Base-by-base conservation (phyloP, 2,113 vertebrate species). In the Forbesichthys papilliferus region DNA sequence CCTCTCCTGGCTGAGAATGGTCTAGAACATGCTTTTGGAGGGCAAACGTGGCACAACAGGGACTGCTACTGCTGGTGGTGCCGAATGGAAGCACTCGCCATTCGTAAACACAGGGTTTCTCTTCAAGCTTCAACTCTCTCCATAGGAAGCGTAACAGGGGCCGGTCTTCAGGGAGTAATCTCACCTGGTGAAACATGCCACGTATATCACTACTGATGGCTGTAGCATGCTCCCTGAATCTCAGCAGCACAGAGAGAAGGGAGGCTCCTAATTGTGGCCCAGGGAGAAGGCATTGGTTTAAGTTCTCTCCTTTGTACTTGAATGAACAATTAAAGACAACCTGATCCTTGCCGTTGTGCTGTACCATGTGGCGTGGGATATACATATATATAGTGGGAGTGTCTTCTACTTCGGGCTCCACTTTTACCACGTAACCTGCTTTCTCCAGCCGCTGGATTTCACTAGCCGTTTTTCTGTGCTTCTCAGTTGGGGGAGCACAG, bases 101-200 rank as follows among this genome's bases (percentile, higher is more conserved):
- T 20, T 57, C 55, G 14, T 18, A 57, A 3, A 57, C 27, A 14
- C 18, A 5, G 3, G 55, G 55, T 14, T 54, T 14, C 52, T 54
- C 10, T 1, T 11, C 14, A 1, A 5, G 12, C 52, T 54, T 5
- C 52, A 54, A 1, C 5, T 54, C n/a, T 5, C n/a, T 11, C 52
- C 52, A 54, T 11, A 54, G 12, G 52, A 54, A 54, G 52, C 2
- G 52, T n/a, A 54, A 4, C 2, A 54, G 11, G 12, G 52, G 52
- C 14, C 4, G 12, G 9, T 54, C 52, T 11, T 11, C 14, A 14
- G 69, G 51, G 9, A 71, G 48, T 12, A 69, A 13, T 7, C 47
- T 42, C 9, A 69, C n/a, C 49, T 69, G 55, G 48, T 69, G 67
- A 16, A 73, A 73, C 55, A 66, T 73, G 14, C 46, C 55, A 20